These are phyloP conservation scores for Verasper variegatus DNA, from an alignment of 2,113 vertebrate genomes.

Conservation along the genomic window DNA sequence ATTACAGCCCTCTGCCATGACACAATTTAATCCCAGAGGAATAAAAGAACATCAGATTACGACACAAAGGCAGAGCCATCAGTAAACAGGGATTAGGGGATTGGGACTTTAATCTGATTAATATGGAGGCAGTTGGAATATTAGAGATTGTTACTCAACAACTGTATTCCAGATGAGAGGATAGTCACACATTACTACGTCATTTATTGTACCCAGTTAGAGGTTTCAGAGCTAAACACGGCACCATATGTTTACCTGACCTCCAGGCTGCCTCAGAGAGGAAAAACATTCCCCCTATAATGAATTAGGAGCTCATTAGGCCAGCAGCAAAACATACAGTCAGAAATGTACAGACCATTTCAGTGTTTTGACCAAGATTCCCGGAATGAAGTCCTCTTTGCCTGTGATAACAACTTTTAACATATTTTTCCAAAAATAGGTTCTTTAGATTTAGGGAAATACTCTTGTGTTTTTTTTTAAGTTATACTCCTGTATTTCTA, in stretches of 20 bases:
- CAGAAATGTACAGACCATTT: conserved; percentile 9
- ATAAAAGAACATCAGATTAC: conserved; percentile 83
- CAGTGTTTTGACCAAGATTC: not conserved
- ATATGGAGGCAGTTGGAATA: conserved; percentile 70
- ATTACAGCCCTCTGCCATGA: conserved; percentile 58
- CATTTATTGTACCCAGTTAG: conserved; percentile 69
- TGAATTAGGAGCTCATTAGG: conserved; percentile 55
- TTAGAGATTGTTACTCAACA: conserved; percentile 71
- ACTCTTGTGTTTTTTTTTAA: no score
- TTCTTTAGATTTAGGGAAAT: no score
- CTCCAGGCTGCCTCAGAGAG: conserved; percentile 46
- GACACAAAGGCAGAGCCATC: conserved; percentile 66
- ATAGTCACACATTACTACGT: conserved; percentile 71
- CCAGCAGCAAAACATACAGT: conserved; percentile 25
- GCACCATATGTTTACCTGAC: conserved; percentile 76
- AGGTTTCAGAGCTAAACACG: conserved; percentile 54
- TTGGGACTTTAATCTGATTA: conserved; percentile 80
- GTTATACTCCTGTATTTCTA: no score
- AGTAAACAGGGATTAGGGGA: conserved; percentile 78
- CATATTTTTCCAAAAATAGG: no score
- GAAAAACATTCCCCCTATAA: conserved; percentile 48
- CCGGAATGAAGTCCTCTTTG: no score
- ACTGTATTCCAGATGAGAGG: conserved; percentile 69
- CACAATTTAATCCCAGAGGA: conserved; percentile 70
- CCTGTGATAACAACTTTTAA: no score